These are phyloP conservation scores for Caenorhabditis sp. DNA, from an alignment of 2,888 invertebrate species.

Conservation along the genomic window DNA sequence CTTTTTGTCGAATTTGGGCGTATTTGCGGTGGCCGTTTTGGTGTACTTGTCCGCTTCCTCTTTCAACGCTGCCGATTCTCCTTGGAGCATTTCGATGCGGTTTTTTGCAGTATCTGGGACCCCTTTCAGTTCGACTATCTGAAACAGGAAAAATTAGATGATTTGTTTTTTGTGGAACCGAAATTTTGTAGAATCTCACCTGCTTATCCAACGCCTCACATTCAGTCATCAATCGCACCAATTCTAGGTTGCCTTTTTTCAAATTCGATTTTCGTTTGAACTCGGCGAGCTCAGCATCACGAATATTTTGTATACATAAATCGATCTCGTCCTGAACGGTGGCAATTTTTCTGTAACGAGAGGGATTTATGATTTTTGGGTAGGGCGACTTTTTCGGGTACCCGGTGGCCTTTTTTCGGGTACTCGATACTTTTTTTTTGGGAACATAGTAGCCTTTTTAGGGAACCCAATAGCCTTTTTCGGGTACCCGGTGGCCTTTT, in stretches of 20 bases:
- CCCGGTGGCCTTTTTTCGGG: too few relatives aligned
- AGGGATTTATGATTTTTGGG: too few relatives aligned
- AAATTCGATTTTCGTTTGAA: constrained; percentile 28
- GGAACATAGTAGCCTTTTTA: too few relatives aligned
- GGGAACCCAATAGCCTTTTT: too few relatives aligned
- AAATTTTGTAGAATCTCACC: constrained; percentile 1
- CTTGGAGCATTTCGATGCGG: constrained; percentile 41
- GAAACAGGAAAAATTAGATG: not conserved
- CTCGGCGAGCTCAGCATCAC: constrained; percentile 20
- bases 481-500: too few relatives aligned
- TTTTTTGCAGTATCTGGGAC: constrained; percentile 51
- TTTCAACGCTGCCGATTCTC: constrained; percentile 75
- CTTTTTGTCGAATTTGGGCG: constrained; percentile 15
- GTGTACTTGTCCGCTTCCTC: constrained; percentile 17
- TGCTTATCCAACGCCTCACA: constrained; percentile 5
- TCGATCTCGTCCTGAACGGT: constrained; percentile 37
- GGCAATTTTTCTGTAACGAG: constrained; percentile 11
- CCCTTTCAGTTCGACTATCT: constrained; percentile 13
- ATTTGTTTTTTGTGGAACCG: too few relatives aligned
- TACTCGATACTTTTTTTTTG: too few relatives aligned
- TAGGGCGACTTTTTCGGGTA: too few relatives aligned
- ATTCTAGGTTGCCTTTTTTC: constrained; percentile 56
- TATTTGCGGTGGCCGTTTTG: constrained; percentile 26
- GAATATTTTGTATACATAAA: constrained; percentile 36
- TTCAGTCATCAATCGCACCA: not conserved